Evolutionary conservation across 1,140 invertebrate species (phyloP), one percentile per base, ranked within the genome.

Genomic region (Grapholita molesta): DNA sequence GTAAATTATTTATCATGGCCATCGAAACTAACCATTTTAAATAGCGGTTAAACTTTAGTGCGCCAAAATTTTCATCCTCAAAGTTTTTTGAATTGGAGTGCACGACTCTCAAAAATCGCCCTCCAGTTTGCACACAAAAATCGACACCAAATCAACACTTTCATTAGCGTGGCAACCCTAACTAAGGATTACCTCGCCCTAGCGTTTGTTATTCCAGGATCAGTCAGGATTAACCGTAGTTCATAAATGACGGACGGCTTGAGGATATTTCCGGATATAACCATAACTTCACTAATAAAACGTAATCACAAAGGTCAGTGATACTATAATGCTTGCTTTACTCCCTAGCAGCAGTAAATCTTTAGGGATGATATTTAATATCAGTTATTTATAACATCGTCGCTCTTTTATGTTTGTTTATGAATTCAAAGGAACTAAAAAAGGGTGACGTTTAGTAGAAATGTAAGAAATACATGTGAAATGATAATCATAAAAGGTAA

Each of bases 81-180:
- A n/a, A n/a, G n/a, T n/a, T n/a, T n/a, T n/a, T n/a, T n/a, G n/a
- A n/a, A n/a, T n/a, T n/a, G n/a, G n/a, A n/a, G n/a, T n/a, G n/a
- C n/a, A n/a, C n/a, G n/a, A n/a, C n/a, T n/a, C n/a, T n/a, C n/a
- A n/a, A n/a, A n/a, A n/a, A n/a, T n/a, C n/a, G n/a, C n/a, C n/a
- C n/a, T n/a, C n/a, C n/a, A n/a, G n/a, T n/a, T n/a, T n/a, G n/a
- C n/a, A n/a, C n/a, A n/a, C n/a, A n/a, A n/a, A n/a, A n/a, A n/a
- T n/a, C n/a, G n/a, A n/a, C n/a, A n/a, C n/a, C 55, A 35, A 35
- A 23, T 52, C 23, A 69, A 71, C 69, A 67, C 15, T 24, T 23
- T 3, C 35, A 35, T 12, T 35, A 57, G 12, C 68, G 55, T 61
- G 24, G 12, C 55, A 61, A 30, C 55, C 55, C 55, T 61, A 30